phyloP scores from a whole-genome alignment of 1,140 invertebrate species.

The Bombyx mandarina region DNA sequence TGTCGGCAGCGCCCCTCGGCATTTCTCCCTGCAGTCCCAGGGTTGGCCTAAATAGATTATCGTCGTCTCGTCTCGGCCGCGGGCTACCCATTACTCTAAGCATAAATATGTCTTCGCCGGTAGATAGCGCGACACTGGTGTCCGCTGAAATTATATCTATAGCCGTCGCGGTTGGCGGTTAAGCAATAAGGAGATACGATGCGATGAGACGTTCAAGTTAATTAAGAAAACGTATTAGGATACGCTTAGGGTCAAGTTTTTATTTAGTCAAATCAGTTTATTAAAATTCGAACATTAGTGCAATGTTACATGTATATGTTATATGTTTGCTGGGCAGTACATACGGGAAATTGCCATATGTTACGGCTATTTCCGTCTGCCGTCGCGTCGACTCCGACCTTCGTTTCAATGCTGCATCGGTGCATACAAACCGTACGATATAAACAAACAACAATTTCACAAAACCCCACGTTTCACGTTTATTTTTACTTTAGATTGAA shows the following conservation, averaged over 20 bases:
- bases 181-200: slow-evolving; percentile 10
- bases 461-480: too few species aligned
- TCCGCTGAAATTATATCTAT: slow-evolving; percentile 31
- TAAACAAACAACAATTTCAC: too few species aligned
- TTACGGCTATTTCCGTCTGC: slow-evolving; percentile 48
- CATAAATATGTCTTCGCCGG: slow-evolving; percentile 40
- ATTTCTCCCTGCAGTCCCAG: slow-evolving; percentile 3
- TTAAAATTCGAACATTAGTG: too few species aligned
- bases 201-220: too few species aligned
- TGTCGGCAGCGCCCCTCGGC: too few species aligned
- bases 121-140: slow-evolving; percentile 24
- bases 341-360: slow-evolving; percentile 49
- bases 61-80: slow-evolving; percentile 26
- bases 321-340: slow-evolving; percentile 8
- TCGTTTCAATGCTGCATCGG: slow-evolving; percentile 29
- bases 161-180: slow-evolving; percentile 12
- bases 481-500: too few species aligned
- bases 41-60: slow-evolving; percentile 41
- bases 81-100: slow-evolving; percentile 40
- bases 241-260: too few species aligned
- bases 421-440: slow-evolving; percentile 8
- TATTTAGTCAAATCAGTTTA: too few species aligned
- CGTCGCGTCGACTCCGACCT: slow-evolving; percentile 34
- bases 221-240: too few species aligned
- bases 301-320: too few species aligned